phyloP scores from a whole-genome alignment of 2,113 vertebrate genomes.

The Manacus vitellinus region DNA sequence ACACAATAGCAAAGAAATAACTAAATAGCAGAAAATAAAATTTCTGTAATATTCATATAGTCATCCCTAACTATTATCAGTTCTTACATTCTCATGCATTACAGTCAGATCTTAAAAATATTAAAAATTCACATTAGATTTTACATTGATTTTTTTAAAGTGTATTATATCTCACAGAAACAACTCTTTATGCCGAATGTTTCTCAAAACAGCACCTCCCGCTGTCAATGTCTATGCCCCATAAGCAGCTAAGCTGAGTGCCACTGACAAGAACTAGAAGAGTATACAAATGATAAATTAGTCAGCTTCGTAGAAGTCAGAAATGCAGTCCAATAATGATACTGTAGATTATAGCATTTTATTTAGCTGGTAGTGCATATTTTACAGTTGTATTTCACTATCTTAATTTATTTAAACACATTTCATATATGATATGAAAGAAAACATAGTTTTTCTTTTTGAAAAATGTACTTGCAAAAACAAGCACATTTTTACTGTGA shows the following conservation, averaged over 20 bases:
- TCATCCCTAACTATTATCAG: neutral
- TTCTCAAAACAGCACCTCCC: slow-evolving; percentile 73
- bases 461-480: neutral
- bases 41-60: neutral
- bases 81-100: neutral
- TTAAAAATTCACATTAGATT: neutral
- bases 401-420: slow-evolving; percentile 39
- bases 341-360: slow-evolving; percentile 2
- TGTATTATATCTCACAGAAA: slow-evolving; percentile 29
- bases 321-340: slow-evolving; percentile 46
- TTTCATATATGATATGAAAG: neutral
- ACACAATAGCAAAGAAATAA: neutral
- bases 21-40: neutral
- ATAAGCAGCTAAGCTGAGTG: slow-evolving; percentile 71
- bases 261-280: slow-evolving; percentile 67
- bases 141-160: neutral
- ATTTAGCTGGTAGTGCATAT: neutral
- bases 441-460: neutral
- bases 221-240: slow-evolving; percentile 71
- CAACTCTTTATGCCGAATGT: slow-evolving; percentile 57
- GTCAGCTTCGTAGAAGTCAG: slow-evolving; percentile 56
- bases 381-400: neutral
- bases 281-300: slow-evolving; percentile 74
- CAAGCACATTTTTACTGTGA: neutral
- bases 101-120: neutral